Conservation (phyloP, 2,888 invertebrate species). For the Clanis bilineata region DNA sequence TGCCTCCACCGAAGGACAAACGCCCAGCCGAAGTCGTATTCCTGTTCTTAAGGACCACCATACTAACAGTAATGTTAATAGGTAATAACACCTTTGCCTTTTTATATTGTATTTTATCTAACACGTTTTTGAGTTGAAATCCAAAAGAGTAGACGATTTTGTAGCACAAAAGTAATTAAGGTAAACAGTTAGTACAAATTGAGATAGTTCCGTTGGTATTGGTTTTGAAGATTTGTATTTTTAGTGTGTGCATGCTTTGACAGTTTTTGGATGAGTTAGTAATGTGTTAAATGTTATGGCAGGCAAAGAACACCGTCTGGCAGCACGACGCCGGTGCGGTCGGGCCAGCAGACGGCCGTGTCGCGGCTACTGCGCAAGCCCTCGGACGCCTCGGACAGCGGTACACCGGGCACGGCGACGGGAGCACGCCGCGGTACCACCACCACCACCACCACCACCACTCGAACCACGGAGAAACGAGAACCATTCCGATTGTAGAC, state of each 20-base stretch:
- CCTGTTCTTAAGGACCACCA: conserved; percentile 77
- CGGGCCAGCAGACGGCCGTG: conserved; percentile 84
- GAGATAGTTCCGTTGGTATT: neutral
- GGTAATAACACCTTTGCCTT: conserved; percentile 53
- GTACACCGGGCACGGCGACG: conserved; percentile 71
- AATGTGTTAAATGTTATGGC: conserved; percentile 29
- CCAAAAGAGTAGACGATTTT: neutral
- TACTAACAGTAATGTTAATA: conserved; percentile 76
- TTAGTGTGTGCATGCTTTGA: conserved; percentile 12
- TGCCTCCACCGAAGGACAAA: conserved; percentile 76
- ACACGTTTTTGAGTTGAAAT: neutral
- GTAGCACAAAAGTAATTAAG: neutral
- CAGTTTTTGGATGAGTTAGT: conserved; percentile 19
- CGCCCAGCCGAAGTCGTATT: conserved; percentile 76
- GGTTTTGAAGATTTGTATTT: conserved; percentile 36
- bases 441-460: too few species aligned
- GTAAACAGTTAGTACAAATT: neutral
- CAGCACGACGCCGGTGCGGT: conserved; percentile 87
- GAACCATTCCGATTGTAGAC: conserved; percentile 89
- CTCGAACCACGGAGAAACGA: conserved; percentile 79
- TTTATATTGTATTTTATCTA: conserved; percentile 16
- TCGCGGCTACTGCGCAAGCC: conserved; percentile 85
- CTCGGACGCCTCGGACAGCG: conserved; percentile 86
- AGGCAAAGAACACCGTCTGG: conserved; percentile 91
- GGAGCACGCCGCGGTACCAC: conserved; percentile 66